These are phyloP conservation scores for Leiothrix lutea DNA, from an alignment of 2,113 vertebrate species.

Conservation along the genomic window DNA sequence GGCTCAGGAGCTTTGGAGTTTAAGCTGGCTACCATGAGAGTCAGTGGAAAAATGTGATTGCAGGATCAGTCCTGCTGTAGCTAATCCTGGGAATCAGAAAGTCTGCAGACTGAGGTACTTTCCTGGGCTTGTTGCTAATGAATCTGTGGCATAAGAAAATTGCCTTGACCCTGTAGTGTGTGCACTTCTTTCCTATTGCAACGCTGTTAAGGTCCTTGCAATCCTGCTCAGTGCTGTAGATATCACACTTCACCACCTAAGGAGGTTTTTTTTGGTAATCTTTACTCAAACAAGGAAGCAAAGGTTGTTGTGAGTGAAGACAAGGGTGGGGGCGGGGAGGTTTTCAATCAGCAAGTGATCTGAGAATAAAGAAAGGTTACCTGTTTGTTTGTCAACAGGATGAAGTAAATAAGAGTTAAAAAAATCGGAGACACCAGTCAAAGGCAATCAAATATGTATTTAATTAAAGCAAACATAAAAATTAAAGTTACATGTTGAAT, in stretches of 20 bases:
- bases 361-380: constrained; percentile 76
- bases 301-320: constrained; percentile 40
- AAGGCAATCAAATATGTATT: constrained; percentile 87
- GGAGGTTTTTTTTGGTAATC: constrained; percentile 33
- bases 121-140: neutral
- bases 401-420: constrained; percentile 78
- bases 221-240: neutral
- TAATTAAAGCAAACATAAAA: constrained; percentile 88
- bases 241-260: neutral
- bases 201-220: neutral
- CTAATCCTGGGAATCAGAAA: neutral
- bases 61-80: neutral
- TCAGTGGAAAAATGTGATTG: neutral
- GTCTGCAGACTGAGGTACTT: neutral
- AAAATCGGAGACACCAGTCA: constrained; percentile 74
- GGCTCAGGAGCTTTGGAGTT: neutral
- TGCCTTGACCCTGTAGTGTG: neutral
- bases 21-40: neutral
- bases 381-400: constrained; percentile 88
- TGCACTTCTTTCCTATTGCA: neutral
- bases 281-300: constrained; percentile 43
- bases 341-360: constrained; percentile 47
- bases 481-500: constrained; percentile 89
- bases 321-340: neutral
- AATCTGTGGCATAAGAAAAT: constrained; percentile 15